Conservation (phyloP, 2,797 vertebrate genomes). For the Leptoclinus maculatus region DNA sequence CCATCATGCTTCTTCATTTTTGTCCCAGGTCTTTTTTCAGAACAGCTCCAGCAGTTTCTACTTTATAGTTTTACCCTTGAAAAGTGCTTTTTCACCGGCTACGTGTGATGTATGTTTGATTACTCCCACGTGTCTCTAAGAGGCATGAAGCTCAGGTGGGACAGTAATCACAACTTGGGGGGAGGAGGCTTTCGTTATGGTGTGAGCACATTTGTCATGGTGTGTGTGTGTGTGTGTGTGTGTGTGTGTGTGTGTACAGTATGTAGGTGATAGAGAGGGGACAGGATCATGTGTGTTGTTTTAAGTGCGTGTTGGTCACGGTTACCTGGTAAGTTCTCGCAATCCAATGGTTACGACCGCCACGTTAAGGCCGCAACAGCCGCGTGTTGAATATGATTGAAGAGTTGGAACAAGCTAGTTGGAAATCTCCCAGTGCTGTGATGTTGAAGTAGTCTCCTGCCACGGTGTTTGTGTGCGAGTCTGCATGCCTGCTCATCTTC, state of each 20-base stretch:
- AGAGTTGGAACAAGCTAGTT: conserved; percentile 56
- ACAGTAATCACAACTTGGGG: conserved; percentile 44
- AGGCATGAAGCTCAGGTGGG: conserved; percentile 34
- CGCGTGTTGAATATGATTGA: conserved; percentile 55
- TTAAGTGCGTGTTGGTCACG: background rate
- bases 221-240: conserved; percentile 15
- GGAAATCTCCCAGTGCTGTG: conserved; percentile 47
- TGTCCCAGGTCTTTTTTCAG: conserved; percentile 31
- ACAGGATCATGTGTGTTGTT: background rate
- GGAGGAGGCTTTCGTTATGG: conserved; percentile 31
- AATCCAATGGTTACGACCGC: background rate
- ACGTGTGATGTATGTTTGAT: conserved; percentile 39
- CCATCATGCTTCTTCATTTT: conserved; percentile 43
- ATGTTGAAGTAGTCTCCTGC: conserved; percentile 49
- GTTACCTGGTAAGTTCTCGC: conserved; percentile 4
- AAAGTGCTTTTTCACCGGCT: conserved; percentile 15
- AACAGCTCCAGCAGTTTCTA: conserved; percentile 5
- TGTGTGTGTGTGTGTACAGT: background rate
- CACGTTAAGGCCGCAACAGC: conserved; percentile 19
- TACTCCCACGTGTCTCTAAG: conserved; percentile 26
- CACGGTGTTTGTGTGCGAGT: conserved; percentile 46
- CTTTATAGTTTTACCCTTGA: conserved; percentile 42
- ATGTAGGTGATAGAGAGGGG: background rate
- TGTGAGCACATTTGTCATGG: conserved; percentile 30
- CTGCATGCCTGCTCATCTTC: conserved; percentile 52